These are phyloP conservation scores for Arctopsyche grandis DNA, from an alignment of 1,140 invertebrate species.

Conservation along the genomic window DNA sequence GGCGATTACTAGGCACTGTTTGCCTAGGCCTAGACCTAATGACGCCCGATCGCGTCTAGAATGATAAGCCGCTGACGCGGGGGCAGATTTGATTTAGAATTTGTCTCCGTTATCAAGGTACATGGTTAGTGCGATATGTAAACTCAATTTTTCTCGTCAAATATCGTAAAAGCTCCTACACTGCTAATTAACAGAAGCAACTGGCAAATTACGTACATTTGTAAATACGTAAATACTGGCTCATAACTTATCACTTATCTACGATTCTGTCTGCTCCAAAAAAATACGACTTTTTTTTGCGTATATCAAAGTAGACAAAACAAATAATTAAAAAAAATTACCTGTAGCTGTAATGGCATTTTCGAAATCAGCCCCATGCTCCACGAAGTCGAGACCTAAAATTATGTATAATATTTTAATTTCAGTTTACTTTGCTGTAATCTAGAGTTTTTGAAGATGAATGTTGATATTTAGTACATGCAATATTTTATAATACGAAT, in stretches of 20 bases:
- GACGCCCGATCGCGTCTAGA: background rate
- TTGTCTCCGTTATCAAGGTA: no score
- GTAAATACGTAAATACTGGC: no score
- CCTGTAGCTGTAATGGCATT: conserved; percentile 75
- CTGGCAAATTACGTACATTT: background rate
- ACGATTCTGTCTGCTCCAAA: no score
- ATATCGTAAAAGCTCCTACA: background rate
- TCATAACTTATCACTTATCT: no score
- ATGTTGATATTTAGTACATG: no score
- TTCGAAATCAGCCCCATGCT: conserved; percentile 76
- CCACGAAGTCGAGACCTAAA: conserved; percentile 76
- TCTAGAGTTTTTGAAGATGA: no score
- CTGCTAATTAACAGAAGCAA: background rate
- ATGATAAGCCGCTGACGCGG: background rate
- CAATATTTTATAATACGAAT: no score
- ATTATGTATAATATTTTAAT: no score
- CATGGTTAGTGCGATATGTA: background rate
- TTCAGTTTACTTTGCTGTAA: no score
- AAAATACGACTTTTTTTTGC: no score
- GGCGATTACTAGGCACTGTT: background rate
- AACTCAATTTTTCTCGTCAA: background rate
- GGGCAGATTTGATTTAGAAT: no score
- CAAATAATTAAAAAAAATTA: conserved; percentile 60
- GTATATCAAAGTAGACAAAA: no score
- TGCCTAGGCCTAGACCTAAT: conserved; percentile 25